These are phyloP conservation scores for Bombyx mori DNA, from an alignment of 1,140 invertebrate genomes.

Conservation along the genomic window ASM3026992v2 NC_085119.1:17608501-17609000, in stretches of 20 bases:
- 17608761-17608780: conserved; percentile 59
- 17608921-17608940: conserved; percentile 62
- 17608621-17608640: too few species aligned
- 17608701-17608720: conserved; percentile 70
- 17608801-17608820: conserved; percentile 58
- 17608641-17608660: too few species aligned
- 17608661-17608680: conserved; percentile 36
- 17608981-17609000: conserved; percentile 37
- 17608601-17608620: too few species aligned
- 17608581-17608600: too few species aligned
- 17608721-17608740: conserved; percentile 56
- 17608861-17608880: conserved; percentile 23
- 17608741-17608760: conserved; percentile 52
- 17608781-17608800: conserved; percentile 65
- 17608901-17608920: conserved; percentile 43
- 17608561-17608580: too few species aligned
- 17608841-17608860: conserved; percentile 31
- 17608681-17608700: conserved; percentile 58
- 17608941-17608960: conserved; percentile 55
- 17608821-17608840: conserved; percentile 48
- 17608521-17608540: too few species aligned
- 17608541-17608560: too few species aligned
- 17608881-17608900: conserved; percentile 49
- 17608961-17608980: conserved; percentile 71
- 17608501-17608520: too few species aligned